Evolutionary conservation across 2,113 vertebrate genomes (phyloP).

Genomic region (Neogobius melanostomus): DNA sequence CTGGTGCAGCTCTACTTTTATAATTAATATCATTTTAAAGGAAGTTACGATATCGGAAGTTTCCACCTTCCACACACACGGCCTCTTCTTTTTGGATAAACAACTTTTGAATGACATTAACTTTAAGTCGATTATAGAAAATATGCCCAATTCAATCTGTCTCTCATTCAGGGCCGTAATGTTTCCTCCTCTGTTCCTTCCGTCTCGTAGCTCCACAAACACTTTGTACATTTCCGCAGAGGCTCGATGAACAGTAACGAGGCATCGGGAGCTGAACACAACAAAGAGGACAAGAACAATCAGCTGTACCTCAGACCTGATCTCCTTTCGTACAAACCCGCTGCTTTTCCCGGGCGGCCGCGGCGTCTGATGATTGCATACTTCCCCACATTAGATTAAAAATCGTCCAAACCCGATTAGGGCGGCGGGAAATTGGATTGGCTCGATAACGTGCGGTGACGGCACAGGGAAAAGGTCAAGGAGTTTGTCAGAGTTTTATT

Average conservation of each 20-base stretch:
- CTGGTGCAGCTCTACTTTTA: too few relatives aligned
- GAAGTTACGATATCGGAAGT: too few relatives aligned
- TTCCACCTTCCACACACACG: too few relatives aligned
- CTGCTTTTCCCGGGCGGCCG: not conserved
- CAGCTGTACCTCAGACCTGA: too few relatives aligned
- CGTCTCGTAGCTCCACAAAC: too few relatives aligned
- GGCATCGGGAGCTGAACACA: too few relatives aligned
- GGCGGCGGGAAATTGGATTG: conserved; percentile 22
- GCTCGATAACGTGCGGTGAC: not conserved
- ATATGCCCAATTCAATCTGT: not conserved
- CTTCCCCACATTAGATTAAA: conserved; percentile 21
- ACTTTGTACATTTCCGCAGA: too few relatives aligned
- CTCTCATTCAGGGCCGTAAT: not conserved
- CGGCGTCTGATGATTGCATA: not conserved
- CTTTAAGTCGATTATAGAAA: not conserved
- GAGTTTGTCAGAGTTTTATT: conserved; percentile 56
- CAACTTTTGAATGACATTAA: not conserved
- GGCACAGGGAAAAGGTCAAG: not conserved
- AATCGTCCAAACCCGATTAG: conserved; percentile 30
- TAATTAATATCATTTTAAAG: too few relatives aligned
- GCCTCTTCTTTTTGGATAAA: not conserved
- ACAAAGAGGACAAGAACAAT: too few relatives aligned
- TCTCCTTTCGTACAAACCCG: not conserved
- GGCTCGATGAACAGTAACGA: too few relatives aligned
- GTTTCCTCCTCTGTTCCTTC: not conserved